phyloP scores from a whole-genome alignment of 2,113 vertebrate species.

The Papio anubis region DNA sequence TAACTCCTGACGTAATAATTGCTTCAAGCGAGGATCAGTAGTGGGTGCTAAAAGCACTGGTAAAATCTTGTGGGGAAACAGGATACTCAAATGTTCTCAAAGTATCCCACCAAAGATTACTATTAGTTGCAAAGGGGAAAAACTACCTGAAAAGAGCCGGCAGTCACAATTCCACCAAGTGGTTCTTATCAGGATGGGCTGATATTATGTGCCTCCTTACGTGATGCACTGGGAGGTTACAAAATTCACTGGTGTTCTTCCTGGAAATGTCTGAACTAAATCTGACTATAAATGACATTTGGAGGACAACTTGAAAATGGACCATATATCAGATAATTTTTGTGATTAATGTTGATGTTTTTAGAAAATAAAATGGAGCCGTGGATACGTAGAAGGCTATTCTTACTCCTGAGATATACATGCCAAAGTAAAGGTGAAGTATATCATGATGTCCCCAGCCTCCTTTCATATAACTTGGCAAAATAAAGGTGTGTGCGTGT shows the following conservation, averaged over 20 bases:
- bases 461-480: not conserved
- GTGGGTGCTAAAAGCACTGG: not conserved
- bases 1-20: not conserved
- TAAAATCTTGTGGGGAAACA: not conserved
- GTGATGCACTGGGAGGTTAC: not conserved
- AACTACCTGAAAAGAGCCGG: not conserved
- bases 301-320: not conserved
- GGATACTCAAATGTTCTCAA: not conserved
- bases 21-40: not conserved
- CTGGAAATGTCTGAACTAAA: not conserved
- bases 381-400: not conserved
- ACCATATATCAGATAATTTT: not conserved
- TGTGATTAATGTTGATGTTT: conserved; percentile 19
- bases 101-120: not conserved
- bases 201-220: not conserved
- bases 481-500: not conserved
- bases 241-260: not conserved
- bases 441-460: not conserved
- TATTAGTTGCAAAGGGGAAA: not conserved
- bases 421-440: not conserved
- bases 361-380: conserved; percentile 15
- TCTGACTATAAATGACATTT: not conserved
- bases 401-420: not conserved
- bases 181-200: not conserved
- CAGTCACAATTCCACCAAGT: not conserved